Evolutionary conservation across 2,888 invertebrate genomes (phyloP).

Genomic region (Cryptus armator): DNA sequence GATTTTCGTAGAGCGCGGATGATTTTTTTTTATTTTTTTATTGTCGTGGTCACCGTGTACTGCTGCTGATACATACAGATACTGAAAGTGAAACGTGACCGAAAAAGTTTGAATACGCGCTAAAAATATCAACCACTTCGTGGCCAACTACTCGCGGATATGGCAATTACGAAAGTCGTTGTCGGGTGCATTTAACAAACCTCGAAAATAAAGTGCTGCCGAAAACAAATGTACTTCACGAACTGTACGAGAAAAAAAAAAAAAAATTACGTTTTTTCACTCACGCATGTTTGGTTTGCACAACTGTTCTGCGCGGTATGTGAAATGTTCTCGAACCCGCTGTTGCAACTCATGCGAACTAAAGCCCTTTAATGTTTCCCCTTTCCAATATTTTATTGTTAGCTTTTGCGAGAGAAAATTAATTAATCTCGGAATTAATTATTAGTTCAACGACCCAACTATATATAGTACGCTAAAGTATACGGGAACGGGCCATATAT

Average conservation of each 20-base stretch:
- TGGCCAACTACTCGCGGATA: constrained; percentile 2
- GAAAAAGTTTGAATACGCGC: constrained; percentile 12
- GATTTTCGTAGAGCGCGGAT: constrained; percentile 1
- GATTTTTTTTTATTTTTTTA: constrained; percentile 19
- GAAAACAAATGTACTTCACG: constrained; percentile 13
- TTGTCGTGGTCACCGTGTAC: neutral
- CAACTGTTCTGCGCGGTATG: neutral
- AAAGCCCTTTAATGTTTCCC: neutral
- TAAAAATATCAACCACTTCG: constrained; percentile 44
- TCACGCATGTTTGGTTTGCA: neutral
- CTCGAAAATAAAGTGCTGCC: constrained; percentile 1
- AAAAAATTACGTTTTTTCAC: constrained; percentile 4
- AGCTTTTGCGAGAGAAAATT: no score
- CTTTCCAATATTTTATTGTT: no score
- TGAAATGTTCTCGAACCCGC: neutral
- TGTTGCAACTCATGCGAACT: neutral
- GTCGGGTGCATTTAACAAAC: constrained; percentile 29
- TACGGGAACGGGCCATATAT: no score
- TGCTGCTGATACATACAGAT: neutral
- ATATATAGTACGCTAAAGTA: no score
- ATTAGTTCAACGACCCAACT: no score
- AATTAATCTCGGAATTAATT: no score
- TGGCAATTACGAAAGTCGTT: constrained; percentile 29
- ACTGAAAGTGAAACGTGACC: neutral
- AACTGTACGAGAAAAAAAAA: neutral